These are phyloP conservation scores for Lamellibrachia luymesi DNA, from an alignment of 1,140 invertebrate species.

Conservation along the genomic window DNA sequence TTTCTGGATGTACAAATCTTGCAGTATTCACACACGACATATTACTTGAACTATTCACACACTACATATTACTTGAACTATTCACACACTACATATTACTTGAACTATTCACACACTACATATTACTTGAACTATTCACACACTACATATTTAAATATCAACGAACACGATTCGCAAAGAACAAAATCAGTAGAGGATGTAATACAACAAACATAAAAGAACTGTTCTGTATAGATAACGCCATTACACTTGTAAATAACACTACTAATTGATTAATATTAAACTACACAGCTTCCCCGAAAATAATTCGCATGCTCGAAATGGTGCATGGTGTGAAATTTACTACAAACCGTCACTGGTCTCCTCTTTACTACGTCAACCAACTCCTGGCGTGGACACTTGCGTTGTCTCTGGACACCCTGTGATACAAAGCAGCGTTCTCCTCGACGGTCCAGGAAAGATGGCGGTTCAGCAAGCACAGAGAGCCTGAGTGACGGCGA, in stretches of 20 bases:
- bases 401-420: not conserved
- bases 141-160: not conserved
- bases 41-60: no score
- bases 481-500: not conserved
- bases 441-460: not conserved
- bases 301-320: not conserved
- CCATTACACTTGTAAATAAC: not conserved
- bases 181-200: not conserved
- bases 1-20: no score
- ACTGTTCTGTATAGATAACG: not conserved
- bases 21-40: no score
- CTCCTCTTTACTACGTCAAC: not conserved
- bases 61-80: no score
- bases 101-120: not conserved
- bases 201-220: not conserved
- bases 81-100: no score
- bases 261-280: no score
- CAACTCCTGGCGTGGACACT: not conserved
- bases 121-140: not conserved
- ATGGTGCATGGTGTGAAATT: not conserved
- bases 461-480: not conserved
- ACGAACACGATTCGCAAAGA: not conserved
- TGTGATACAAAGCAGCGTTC: not conserved
- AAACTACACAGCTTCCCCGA: not conserved
- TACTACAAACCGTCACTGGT: not conserved